phyloP scores from a whole-genome alignment of 1,140 invertebrate species.

The Dolichoris vasculosae region DNA sequence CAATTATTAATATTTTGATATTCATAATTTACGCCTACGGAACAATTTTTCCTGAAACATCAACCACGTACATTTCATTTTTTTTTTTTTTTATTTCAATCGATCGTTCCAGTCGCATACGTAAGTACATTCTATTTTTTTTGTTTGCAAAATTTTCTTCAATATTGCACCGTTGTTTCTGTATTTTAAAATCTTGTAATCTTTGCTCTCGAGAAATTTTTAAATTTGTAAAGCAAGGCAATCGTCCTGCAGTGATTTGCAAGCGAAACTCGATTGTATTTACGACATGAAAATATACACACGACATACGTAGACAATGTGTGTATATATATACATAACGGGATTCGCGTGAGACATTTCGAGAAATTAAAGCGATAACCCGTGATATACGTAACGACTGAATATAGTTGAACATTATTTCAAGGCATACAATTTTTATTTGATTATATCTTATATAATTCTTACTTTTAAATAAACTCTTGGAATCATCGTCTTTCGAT shows the following conservation, averaged over 20 bases:
- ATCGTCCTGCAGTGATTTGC: conserved; percentile 35
- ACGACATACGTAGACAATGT: conserved; percentile 1
- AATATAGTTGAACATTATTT: background rate
- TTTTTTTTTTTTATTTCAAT: background rate
- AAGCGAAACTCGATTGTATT: conserved; percentile 37
- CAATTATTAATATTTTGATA: conserved; percentile 23
- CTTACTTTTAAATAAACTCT: background rate
- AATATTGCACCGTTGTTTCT: conserved; percentile 26
- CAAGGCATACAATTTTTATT: conserved; percentile 18
- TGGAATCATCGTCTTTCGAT: background rate
- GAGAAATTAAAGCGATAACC: conserved; percentile 15
- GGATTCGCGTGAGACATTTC: conserved; percentile 27
- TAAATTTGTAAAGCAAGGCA: conserved; percentile 42
- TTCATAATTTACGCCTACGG: conserved; percentile 16
- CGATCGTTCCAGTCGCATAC: background rate
- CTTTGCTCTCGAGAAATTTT: conserved; percentile 4
- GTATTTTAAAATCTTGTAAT: conserved; percentile 27
- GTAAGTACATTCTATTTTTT: conserved; percentile 17
- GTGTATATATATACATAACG: background rate
- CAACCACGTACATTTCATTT: conserved; percentile 50
- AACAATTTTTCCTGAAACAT: conserved; percentile 46
- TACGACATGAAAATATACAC: conserved; percentile 42
- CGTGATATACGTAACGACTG: background rate
- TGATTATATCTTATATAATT: background rate
- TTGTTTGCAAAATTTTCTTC: background rate